These are phyloP conservation scores for Ginglymostoma cirratum DNA, from an alignment of 2,113 vertebrate genomes.

Conservation along the genomic window DNA sequence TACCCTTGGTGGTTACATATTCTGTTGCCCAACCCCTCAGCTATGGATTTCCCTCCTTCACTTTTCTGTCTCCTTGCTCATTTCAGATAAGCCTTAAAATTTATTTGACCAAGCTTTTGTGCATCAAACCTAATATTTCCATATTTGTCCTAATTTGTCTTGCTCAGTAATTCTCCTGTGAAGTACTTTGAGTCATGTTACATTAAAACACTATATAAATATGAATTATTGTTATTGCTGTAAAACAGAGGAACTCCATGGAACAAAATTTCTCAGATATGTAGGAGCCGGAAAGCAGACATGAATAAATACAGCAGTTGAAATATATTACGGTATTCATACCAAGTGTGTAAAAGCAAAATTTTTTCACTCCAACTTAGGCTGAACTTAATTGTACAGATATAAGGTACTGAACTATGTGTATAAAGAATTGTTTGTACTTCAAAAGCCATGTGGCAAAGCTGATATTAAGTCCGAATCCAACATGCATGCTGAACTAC, in stretches of 20 bases:
- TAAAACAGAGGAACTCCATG: too few relatives aligned
- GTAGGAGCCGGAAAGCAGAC: background rate
- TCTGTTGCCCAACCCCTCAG: background rate
- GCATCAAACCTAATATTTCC: background rate
- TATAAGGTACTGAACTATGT: background rate
- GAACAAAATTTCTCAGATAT: background rate
- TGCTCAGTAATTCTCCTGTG: background rate
- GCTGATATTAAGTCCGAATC: background rate
- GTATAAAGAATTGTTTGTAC: background rate
- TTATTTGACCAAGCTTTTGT: background rate
- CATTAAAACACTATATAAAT: background rate
- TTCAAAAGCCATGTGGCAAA: background rate
- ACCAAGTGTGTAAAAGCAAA: background rate
- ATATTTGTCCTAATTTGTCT: background rate
- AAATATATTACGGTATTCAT: background rate
- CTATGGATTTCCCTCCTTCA: background rate
- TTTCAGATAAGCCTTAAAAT: background rate
- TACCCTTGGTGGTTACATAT: background rate
- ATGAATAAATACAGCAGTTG: background rate
- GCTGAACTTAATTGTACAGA: background rate
- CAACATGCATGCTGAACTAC: background rate
- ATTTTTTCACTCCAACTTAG: background rate
- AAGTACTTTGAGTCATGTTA: background rate
- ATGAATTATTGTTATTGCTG: background rate
- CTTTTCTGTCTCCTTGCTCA: background rate